Percentiles rank a stretch among this genome's conserved stretches.
phyloP scores from a whole-genome alignment of 1,140 invertebrate genomes.

The Chrysopa pallens region DNA sequence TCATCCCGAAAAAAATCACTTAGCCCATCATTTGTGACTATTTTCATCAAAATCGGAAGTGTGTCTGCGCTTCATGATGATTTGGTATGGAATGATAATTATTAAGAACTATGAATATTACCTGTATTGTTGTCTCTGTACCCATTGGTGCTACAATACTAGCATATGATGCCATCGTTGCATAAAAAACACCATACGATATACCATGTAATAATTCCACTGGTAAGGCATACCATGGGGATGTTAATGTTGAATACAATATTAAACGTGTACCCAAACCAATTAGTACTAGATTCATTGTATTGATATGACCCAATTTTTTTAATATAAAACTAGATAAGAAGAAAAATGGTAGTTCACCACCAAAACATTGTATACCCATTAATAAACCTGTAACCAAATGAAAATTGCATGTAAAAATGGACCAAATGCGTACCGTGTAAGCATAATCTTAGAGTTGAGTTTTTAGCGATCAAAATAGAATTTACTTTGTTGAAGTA shows the following conservation, averaged over 20 bases:
- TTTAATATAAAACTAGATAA: conserved; percentile 62
- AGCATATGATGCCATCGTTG: conserved; percentile 77
- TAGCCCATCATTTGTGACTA: too few species aligned
- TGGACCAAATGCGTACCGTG: too few species aligned
- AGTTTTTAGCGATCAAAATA: too few species aligned
- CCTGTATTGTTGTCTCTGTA: conserved; percentile 68
- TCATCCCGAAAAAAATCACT: too few species aligned
- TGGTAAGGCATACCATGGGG: conserved; percentile 67
- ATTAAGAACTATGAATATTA: conserved; percentile 13
- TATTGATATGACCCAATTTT: conserved; percentile 63
- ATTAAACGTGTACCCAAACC: conserved; percentile 59
- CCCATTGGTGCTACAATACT: conserved; percentile 69
- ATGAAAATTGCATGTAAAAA: conserved; percentile 4
- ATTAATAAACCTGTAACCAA: conserved; percentile 29
- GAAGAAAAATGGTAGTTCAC: conserved; percentile 83
- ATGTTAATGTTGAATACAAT: conserved; percentile 58
- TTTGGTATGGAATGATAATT: too few species aligned
- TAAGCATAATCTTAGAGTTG: too few species aligned
- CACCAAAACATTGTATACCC: conserved; percentile 63
- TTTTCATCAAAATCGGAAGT: too few species aligned
- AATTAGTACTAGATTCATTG: conserved; percentile 66
- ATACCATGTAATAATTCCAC: conserved; percentile 75
- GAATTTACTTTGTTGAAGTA: too few species aligned
- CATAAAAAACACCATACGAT: conserved; percentile 76
- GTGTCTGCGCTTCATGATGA: too few species aligned